phyloP scores from a whole-genome alignment of 1,140 invertebrate genomes.

The Chironomus striatipennis region DNA sequence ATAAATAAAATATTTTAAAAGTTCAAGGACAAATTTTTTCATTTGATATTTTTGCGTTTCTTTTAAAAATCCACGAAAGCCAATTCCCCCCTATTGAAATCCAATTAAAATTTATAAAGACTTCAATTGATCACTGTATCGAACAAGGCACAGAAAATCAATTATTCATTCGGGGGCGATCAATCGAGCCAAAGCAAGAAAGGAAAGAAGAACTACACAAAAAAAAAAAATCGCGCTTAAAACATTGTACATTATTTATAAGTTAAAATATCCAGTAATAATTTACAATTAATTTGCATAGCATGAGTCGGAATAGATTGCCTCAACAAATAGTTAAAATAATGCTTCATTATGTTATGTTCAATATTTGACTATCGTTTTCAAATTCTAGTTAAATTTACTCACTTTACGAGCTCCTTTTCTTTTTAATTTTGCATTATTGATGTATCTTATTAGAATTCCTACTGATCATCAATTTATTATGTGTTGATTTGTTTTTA shows the following conservation, averaged over 20 bases:
- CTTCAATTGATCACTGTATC: conserved; percentile 8
- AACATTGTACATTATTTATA: neutral
- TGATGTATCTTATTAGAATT: too few species aligned
- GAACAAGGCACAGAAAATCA: conserved; percentile 1
- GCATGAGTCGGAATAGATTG: conserved; percentile 6
- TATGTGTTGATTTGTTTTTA: too few species aligned
- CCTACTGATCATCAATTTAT: too few species aligned
- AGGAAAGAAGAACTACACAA: neutral
- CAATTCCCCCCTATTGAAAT: neutral
- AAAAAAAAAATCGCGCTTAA: neutral
- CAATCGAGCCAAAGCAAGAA: neutral
- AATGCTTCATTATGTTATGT: too few species aligned
- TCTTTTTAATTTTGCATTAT: too few species aligned
- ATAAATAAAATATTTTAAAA: neutral
- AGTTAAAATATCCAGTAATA: neutral
- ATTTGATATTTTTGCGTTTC: neutral
- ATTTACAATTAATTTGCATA: conserved; percentile 15
- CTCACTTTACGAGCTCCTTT: too few species aligned
- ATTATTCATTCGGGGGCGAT: conserved; percentile 7
- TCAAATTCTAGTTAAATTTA: too few species aligned
- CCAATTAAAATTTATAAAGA: conserved; percentile 15
- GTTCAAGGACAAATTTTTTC: neutral
- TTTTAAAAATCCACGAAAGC: neutral
- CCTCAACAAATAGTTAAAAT: neutral
- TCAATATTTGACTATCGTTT: too few species aligned